Evolutionary conservation across 2,888 invertebrate species (phyloP).

Genomic region (Peribatodes rhomboidaria): DNA sequence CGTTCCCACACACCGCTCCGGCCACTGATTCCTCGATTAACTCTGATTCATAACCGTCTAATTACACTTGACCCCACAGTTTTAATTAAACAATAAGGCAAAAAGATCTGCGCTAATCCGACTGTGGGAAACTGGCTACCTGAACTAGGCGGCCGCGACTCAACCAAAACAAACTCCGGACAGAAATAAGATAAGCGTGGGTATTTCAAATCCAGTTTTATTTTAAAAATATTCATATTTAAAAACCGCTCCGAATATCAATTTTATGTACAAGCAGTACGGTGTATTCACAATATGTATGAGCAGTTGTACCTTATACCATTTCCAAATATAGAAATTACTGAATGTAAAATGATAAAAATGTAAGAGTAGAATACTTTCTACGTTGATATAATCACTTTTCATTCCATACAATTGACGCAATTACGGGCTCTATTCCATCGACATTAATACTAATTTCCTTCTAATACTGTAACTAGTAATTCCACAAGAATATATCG

Average conservation of each 20-base stretch:
- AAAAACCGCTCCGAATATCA: constrained; percentile 70
- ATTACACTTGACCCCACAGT: constrained; percentile 75
- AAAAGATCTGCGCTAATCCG: constrained; percentile 55
- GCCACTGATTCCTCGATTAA: constrained; percentile 81
- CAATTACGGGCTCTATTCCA: constrained; percentile 54
- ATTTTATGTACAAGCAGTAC: constrained; percentile 55
- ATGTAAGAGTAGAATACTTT: constrained; percentile 65
- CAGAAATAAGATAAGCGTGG: constrained; percentile 30
- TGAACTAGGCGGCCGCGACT: constrained; percentile 17
- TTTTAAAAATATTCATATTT: constrained; percentile 82
- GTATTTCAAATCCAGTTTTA: constrained; percentile 78
- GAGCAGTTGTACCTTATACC: constrained; percentile 66
- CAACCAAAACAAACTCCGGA: constrained; percentile 28
- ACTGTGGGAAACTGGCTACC: constrained; percentile 44
- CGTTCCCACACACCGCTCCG: constrained; percentile 77
- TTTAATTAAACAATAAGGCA: constrained; percentile 72
- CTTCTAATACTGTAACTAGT: constrained; percentile 79
- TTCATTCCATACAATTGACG: constrained; percentile 43
- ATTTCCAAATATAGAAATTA: constrained; percentile 72
- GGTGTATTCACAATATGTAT: constrained; percentile 56
- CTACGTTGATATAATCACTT: constrained; percentile 58
- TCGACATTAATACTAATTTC: constrained; percentile 70
- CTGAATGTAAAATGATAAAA: constrained; percentile 77
- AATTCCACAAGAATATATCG: constrained; percentile 71
- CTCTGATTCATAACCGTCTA: constrained; percentile 82